These are phyloP conservation scores for Agrenia bidenticulata DNA, from an alignment of 2,888 invertebrate genomes.

Conservation along the genomic window DNA sequence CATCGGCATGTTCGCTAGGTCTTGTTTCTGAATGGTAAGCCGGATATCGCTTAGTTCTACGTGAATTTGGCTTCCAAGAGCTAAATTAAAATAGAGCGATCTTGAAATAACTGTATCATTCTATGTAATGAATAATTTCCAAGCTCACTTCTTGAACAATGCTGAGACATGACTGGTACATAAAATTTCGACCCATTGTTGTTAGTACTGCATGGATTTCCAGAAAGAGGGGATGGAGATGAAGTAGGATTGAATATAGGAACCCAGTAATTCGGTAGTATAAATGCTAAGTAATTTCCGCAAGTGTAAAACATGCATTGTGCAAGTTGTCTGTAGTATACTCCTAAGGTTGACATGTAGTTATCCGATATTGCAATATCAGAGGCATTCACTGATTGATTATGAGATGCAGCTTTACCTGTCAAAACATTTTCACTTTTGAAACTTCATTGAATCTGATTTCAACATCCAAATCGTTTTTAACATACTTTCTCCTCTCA, in stretches of 20 bases:
- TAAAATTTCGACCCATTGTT: conserved; percentile 7
- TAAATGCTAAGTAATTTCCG: conserved; percentile 26
- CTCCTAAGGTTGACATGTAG: conserved; percentile 19
- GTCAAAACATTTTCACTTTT: no score
- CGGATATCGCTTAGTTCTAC: neutral
- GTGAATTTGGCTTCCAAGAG: neutral
- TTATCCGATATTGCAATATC: neutral
- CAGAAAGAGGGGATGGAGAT: neutral
- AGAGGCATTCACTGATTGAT: no score
- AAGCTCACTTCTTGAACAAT: neutral
- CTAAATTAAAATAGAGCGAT: neutral
- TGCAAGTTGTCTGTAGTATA: conserved; percentile 21
- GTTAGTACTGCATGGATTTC: conserved; percentile 1
- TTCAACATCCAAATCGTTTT: no score
- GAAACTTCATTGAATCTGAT: no score
- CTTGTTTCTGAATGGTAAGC: conserved; percentile 20
- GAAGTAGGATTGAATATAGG: neutral
- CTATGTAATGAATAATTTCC: no score
- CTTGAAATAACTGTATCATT: no score
- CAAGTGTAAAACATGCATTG: conserved; percentile 19
- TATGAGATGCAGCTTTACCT: no score
- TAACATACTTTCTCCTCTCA: no score
- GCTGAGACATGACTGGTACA: conserved; percentile 18
- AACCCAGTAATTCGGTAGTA: conserved; percentile 16
- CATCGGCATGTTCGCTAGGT: conserved; percentile 7